Evolutionary conservation across 2,797 vertebrate genomes (phyloP).

Genomic region (Alauda arvensis): DNA sequence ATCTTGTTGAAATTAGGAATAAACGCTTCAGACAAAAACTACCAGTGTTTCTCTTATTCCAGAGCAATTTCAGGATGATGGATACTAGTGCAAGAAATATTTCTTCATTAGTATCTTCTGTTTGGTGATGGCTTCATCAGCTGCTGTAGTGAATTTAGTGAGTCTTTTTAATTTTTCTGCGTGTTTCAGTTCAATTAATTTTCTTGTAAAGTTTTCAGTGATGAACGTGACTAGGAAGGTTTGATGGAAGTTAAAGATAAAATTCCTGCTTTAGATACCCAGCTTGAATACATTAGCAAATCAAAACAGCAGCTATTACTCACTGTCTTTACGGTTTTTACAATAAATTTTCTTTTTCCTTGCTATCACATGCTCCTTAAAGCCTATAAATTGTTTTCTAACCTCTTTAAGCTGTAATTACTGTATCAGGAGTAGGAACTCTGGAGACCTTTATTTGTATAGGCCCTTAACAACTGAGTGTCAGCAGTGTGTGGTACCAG

Average conservation of each 20-base stretch:
- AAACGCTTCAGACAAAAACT: neutral
- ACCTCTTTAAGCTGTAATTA: neutral
- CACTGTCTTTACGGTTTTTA: neutral
- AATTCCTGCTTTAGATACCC: neutral
- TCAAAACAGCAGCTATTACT: slow-evolving; percentile 1
- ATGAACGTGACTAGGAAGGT: neutral
- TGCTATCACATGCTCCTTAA: neutral
- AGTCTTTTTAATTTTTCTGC: neutral
- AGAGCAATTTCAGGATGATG: neutral
- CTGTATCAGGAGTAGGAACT: neutral
- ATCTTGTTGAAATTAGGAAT: neutral
- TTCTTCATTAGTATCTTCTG: neutral
- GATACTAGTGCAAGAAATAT: neutral
- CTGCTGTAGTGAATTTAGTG: neutral
- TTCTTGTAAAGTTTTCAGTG: neutral
- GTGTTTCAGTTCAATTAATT: slow-evolving; percentile 2
- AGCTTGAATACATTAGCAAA: neutral
- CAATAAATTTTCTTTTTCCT: neutral
- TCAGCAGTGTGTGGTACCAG: neutral
- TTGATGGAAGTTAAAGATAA: neutral
- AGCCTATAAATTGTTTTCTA: neutral
- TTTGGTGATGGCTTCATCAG: neutral
- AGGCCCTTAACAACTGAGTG: neutral
- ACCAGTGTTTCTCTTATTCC: neutral
- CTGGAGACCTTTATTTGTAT: neutral